Conservation (phyloP, 2,797 vertebrate species). For the Sebastes iracundus region DNA sequence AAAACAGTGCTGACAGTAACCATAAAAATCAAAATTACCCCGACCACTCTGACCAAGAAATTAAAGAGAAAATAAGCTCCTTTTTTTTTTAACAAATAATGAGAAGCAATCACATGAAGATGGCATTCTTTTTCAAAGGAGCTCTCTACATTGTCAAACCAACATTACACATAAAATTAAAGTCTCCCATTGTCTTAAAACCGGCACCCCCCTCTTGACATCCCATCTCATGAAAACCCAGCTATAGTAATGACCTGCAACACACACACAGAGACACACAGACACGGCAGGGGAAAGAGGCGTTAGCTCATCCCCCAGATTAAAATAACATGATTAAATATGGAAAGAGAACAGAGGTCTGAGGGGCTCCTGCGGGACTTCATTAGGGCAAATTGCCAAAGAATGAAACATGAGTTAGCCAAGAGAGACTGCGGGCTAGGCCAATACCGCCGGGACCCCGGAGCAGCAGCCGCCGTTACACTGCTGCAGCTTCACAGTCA, state of each 20-base stretch:
- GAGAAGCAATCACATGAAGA: slow-evolving; percentile 52
- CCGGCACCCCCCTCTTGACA: slow-evolving; percentile 73
- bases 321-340: slow-evolving; percentile 96
- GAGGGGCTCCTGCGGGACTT: slow-evolving; percentile 96
- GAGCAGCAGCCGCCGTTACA: slow-evolving; percentile 83
- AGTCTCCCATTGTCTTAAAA: slow-evolving; percentile 75
- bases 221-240: slow-evolving; percentile 71
- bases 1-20: slow-evolving; percentile 54
- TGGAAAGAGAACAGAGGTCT: slow-evolving; percentile 93
- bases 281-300: slow-evolving; percentile 65
- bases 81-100: slow-evolving; percentile 61
- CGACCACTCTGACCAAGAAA: slow-evolving; percentile 40
- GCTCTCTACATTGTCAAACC: slow-evolving; percentile 56
- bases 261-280: slow-evolving; percentile 24
- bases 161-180: slow-evolving; percentile 64
- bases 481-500: slow-evolving; percentile 89
- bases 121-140: slow-evolving; percentile 62
- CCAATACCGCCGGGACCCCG: slow-evolving; percentile 87
- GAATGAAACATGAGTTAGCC: slow-evolving; percentile 99
- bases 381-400: slow-evolving; percentile 99
- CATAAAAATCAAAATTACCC: slow-evolving; percentile 61
- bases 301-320: slow-evolving; percentile 89
- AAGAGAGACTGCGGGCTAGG: slow-evolving; percentile 92
- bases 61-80: slow-evolving; percentile 54
- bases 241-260: slow-evolving; percentile 83